Evolutionary conservation across 2,113 vertebrate species (phyloP).

Genomic region (Bos javanicus): DNA sequence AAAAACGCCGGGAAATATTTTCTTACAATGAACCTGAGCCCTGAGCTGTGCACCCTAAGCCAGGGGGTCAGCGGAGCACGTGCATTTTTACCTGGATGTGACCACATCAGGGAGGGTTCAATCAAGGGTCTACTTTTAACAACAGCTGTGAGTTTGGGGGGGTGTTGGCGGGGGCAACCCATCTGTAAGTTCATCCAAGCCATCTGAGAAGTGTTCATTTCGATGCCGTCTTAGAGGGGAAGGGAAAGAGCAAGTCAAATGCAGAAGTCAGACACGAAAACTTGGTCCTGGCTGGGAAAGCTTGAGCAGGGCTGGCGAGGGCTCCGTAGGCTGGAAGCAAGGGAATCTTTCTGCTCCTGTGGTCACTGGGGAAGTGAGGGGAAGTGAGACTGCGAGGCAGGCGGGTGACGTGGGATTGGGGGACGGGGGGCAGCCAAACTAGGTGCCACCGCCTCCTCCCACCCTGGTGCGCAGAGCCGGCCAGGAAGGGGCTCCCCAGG

Average conservation of each 20-base stretch:
- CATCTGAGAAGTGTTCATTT: not conserved
- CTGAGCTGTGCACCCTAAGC: accelerated
- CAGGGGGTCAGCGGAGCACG: not conserved
- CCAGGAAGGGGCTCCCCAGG: too few species aligned
- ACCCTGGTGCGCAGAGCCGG: accelerated
- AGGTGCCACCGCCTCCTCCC: not conserved
- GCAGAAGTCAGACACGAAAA: slow-evolving; percentile 22
- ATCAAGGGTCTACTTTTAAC: not conserved
- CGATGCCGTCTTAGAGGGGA: not conserved
- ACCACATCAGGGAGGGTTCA: not conserved
- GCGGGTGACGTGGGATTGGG: not conserved
- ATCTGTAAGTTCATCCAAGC: not conserved
- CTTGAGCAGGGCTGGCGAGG: not conserved
- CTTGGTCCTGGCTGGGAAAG: not conserved
- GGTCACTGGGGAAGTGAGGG: not conserved
- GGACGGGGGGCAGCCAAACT: accelerated
- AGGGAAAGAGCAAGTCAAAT: slow-evolving; percentile 36
- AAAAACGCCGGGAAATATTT: accelerated
- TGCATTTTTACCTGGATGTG: accelerated
- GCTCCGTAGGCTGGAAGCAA: not conserved
- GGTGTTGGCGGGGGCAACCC: accelerated
- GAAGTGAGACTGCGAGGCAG: not conserved
- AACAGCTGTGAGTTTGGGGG: not conserved
- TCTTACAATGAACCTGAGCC: not conserved
- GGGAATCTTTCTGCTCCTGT: not conserved